phyloP scores from a whole-genome alignment of 2,888 invertebrate species.

The Argynnis bischoffii region DNA sequence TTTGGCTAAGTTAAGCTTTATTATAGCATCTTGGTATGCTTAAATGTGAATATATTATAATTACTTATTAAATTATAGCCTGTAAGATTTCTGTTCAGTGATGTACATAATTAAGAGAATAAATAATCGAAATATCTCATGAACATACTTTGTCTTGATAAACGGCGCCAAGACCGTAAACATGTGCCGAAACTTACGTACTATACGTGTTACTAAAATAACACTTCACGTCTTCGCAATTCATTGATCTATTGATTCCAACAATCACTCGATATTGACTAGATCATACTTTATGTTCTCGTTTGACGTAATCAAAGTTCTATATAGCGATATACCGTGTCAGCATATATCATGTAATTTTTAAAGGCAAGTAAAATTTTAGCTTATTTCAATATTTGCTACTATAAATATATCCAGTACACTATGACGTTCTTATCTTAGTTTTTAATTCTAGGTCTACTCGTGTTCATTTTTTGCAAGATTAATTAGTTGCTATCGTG shows the following conservation, averaged over 20 bases:
- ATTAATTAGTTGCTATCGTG: not conserved
- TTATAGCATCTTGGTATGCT: no score
- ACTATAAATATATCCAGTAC: conserved; percentile 19
- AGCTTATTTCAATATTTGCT: conserved; percentile 19
- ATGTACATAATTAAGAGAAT: no score
- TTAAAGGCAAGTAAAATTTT: conserved; percentile 19
- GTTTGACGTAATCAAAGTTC: conserved; percentile 33
- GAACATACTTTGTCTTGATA: conserved; percentile 31
- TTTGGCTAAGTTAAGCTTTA: no score
- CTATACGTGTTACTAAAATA: conserved; percentile 36
- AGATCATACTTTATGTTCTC: conserved; percentile 31
- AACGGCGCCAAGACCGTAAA: conserved; percentile 34
- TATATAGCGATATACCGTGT: conserved; percentile 12
- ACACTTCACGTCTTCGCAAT: conserved; percentile 28
- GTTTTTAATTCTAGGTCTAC: conserved; percentile 23
- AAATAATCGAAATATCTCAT: conserved; percentile 17
- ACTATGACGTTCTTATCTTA: conserved; percentile 31
- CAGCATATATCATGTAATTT: conserved; percentile 4
- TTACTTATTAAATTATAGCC: no score
- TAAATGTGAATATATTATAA: no score
- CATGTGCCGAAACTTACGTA: conserved; percentile 20
- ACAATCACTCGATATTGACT: conserved; percentile 28
- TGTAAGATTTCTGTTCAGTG: no score
- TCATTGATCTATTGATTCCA: conserved; percentile 32
- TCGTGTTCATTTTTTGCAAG: conserved; percentile 7